Conservation (phyloP, 1,140 invertebrate genomes). For the Phocides pigmalion region DNA sequence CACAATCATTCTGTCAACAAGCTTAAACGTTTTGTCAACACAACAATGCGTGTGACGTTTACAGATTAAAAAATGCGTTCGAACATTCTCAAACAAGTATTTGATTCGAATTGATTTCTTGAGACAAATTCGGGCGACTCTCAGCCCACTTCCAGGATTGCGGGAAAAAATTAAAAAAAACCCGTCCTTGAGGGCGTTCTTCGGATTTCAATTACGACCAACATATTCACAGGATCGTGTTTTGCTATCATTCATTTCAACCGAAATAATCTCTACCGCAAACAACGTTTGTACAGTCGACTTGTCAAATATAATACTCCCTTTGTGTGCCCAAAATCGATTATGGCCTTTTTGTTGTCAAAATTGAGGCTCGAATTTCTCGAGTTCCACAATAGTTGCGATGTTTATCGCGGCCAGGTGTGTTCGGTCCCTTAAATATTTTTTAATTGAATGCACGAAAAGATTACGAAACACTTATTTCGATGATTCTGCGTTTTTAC, state of each 20-base stretch:
- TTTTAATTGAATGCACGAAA: conserved; percentile 71
- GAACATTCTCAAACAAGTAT: conserved; percentile 34
- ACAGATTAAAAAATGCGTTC: conserved; percentile 14
- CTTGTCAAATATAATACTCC: conserved; percentile 81
- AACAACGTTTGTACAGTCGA: conserved; percentile 80
- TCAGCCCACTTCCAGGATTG: conserved; percentile 43
- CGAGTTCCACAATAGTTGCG: conserved; percentile 80
- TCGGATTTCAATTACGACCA: conserved; percentile 77
- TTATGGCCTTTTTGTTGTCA: conserved; percentile 83
- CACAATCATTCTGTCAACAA: conserved; percentile 11
- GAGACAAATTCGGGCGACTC: conserved; percentile 49
- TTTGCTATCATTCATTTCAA: conserved; percentile 82
- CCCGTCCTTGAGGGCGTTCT: conserved; percentile 61
- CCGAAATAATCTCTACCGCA: conserved; percentile 83
- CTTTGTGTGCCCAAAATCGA: conserved; percentile 80
- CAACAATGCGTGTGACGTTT: conserved; percentile 40
- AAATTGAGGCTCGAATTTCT: conserved; percentile 81
- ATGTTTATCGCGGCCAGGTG: conserved; percentile 81
- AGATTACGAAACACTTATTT: conserved; percentile 22
- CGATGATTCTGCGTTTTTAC: conserved; percentile 24
- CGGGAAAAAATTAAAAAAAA: conserved; percentile 65
- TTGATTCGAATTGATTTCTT: conserved; percentile 47
- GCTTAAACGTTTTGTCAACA: conserved; percentile 14
- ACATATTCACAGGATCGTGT: conserved; percentile 77
- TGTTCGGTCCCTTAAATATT: conserved; percentile 67